Evolutionary conservation across 2,888 invertebrate species (phyloP).

Genomic region (Liodrosophila aerea): DNA sequence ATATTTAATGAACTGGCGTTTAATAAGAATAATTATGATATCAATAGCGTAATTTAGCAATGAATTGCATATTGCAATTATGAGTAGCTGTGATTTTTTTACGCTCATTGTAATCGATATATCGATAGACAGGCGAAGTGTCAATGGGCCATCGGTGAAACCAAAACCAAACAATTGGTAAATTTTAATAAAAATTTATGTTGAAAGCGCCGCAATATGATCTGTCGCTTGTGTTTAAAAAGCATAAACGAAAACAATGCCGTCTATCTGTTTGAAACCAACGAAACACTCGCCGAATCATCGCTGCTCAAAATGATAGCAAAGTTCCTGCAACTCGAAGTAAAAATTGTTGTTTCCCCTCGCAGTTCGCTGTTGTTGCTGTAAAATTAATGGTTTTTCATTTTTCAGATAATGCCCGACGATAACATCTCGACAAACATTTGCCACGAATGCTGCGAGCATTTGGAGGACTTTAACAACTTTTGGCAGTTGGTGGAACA

Average conservation of each 20-base stretch:
- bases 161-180: conserved; percentile 56
- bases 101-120: background rate
- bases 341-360: no score
- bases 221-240: conserved; percentile 71
- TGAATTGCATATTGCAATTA: background rate
- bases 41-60: background rate
- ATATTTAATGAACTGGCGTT: no score
- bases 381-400: no score
- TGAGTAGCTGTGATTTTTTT: no score
- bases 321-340: conserved; percentile 71
- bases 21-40: background rate
- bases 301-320: conserved; percentile 71
- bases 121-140: conserved; percentile 24
- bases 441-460: conserved; percentile 65
- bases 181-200: conserved; percentile 40
- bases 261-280: conserved; percentile 61
- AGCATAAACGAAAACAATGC: conserved; percentile 59
- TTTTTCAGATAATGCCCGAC: conserved; percentile 64
- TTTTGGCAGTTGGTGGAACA: conserved; percentile 69
- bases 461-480: conserved; percentile 66
- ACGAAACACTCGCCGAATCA: conserved; percentile 62
- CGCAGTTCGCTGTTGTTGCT: no score
- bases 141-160: conserved; percentile 47
- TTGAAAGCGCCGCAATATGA: conserved; percentile 56
- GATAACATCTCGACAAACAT: conserved; percentile 64